These are phyloP conservation scores for Plestiodon gilberti DNA, from an alignment of 2,113 vertebrate genomes.

Conservation along the genomic window DNA sequence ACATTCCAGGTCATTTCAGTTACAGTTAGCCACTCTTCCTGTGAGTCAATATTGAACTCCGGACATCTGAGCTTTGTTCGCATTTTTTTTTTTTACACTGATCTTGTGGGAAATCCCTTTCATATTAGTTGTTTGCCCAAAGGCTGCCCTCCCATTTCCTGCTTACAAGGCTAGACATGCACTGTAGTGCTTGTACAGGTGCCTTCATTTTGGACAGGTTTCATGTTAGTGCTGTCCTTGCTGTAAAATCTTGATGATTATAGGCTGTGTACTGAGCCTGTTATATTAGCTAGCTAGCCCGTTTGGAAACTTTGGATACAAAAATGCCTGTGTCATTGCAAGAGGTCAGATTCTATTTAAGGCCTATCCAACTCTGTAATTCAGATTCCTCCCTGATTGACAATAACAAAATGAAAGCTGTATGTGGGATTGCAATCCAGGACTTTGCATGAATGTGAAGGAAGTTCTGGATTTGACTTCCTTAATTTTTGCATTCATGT, in stretches of 20 bases:
- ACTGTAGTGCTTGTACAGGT: neutral
- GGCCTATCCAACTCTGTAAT: neutral
- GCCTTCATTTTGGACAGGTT: neutral
- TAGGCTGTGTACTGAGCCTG: neutral
- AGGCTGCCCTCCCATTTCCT: neutral
- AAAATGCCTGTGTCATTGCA: neutral
- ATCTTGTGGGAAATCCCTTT: neutral
- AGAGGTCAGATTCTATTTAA: neutral
- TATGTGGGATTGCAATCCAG: neutral
- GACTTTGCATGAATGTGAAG: neutral
- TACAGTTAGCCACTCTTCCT: neutral
- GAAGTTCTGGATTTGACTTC: neutral
- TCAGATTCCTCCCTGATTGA: neutral
- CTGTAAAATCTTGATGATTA: neutral
- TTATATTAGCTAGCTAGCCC: neutral
- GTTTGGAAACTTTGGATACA: neutral
- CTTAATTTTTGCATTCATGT: neutral
- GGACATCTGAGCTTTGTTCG: neutral
- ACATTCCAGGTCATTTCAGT: conserved; percentile 23
- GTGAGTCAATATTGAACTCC: neutral
- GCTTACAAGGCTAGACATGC: neutral
- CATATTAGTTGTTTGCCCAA: neutral
- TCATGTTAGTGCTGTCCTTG: neutral
- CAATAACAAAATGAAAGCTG: neutral
- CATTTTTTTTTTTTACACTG: neutral